A percentile compares a stretch with the other conserved stretches of the same genome.
Conservation (phyloP, 2,797 vertebrate species). For the Helarctos malayanus region DNA sequence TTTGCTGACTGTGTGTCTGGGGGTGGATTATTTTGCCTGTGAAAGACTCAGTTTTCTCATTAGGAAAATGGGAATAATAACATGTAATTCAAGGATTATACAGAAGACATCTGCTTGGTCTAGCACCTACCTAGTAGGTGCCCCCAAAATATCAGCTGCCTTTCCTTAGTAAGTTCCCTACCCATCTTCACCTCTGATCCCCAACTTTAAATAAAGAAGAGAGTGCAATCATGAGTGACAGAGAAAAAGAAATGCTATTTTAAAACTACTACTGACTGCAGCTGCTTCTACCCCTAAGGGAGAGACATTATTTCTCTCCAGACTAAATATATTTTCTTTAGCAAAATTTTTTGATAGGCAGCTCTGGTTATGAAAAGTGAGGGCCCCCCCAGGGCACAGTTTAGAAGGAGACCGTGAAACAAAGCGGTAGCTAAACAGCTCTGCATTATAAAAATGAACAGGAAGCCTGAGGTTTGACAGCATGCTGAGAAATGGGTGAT, state of each 20-base stretch:
- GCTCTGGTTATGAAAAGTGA: slow-evolving; percentile 79
- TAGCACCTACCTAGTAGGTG: neutral
- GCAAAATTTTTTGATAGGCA: slow-evolving; percentile 78
- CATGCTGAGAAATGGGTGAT: neutral
- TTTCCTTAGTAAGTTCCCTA: neutral
- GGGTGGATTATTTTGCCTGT: neutral
- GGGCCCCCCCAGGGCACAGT: slow-evolving; percentile 40
- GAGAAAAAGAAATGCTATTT: slow-evolving; percentile 19
- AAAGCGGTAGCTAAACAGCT: neutral
- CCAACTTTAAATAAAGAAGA: slow-evolving; percentile 51
- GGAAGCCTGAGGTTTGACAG: neutral
- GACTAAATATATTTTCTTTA: slow-evolving; percentile 78
- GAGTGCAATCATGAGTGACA: slow-evolving; percentile 26
- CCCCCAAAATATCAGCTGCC: neutral
- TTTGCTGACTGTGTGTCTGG: neutral
- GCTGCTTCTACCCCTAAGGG: slow-evolving; percentile 68
- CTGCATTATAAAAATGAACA: neutral
- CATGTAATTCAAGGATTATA: neutral
- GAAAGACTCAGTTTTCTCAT: neutral
- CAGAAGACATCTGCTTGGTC: neutral
- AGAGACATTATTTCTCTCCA: slow-evolving; percentile 73
- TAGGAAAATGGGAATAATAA: slow-evolving; percentile 16
- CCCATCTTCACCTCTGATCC: neutral
- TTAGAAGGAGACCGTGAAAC: slow-evolving; percentile 68
- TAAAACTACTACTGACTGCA: slow-evolving; percentile 63